Conservation (phyloP, 2,113 vertebrate genomes). For the Tragelaphus scriptus region DNA sequence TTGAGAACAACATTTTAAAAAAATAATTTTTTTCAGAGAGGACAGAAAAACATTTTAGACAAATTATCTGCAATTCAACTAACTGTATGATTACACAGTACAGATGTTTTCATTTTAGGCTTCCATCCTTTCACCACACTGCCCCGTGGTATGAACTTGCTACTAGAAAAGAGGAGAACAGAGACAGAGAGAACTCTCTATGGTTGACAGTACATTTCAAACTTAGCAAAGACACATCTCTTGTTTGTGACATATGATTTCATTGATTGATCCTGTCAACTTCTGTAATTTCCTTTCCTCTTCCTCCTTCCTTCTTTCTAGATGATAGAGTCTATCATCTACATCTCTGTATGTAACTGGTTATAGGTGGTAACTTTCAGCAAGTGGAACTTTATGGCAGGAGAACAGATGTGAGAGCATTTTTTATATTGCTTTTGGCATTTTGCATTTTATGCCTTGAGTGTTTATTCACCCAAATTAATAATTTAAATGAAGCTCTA, state of each 20-base stretch:
- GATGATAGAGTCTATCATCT: not conserved
- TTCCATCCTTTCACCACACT: not conserved
- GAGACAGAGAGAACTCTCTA: not conserved
- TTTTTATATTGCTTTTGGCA: not conserved
- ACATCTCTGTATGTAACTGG: not conserved
- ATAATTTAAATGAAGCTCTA: not conserved
- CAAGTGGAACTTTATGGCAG: not conserved
- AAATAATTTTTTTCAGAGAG: not conserved
- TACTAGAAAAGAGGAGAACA: not conserved
- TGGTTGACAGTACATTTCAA: not conserved
- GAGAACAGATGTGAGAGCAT: not conserved
- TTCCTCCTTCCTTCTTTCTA: accelerated
- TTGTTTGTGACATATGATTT: not conserved
- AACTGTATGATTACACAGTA: not conserved
- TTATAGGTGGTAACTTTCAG: not conserved
- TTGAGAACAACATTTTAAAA: not conserved
- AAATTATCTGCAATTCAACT: not conserved
- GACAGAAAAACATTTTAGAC: not conserved
- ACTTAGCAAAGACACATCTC: not conserved
- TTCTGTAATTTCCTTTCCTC: not conserved
- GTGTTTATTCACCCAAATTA: not conserved
- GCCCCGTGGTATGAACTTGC: not conserved
- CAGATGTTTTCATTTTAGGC: not conserved
- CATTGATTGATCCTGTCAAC: not conserved
- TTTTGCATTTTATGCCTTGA: not conserved